Evolutionary conservation across 2,113 vertebrate species (phyloP), one percentile per base, ranked within the genome.

Genomic region (Pao palembangensis): DNA sequence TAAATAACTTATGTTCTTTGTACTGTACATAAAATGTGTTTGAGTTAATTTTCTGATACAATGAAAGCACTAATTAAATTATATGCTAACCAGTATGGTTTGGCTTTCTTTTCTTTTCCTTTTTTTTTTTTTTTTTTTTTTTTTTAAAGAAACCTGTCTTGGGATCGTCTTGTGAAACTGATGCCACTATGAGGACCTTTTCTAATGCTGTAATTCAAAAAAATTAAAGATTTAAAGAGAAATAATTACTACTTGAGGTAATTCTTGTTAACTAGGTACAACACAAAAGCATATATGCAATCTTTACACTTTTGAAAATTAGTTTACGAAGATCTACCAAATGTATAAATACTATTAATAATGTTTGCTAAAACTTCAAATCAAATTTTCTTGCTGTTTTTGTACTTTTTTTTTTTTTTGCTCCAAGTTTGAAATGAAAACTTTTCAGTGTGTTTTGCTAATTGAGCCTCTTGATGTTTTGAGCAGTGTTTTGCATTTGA

Each of bases 271-370:
- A 76, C 91, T 91, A 89, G 93, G 93, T 94, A 96, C 93, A 93
- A 92, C 93, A 92, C 88, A 90, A 90, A 92, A 91, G 94, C 93
- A 93, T 95, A 97, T 98, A 98, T 98, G 94, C 96, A 98, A 97
- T 95, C 98, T 93, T 93, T 93, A 95, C 91, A 93, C 92, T 91
- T 92, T 93, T 93, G 76, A 72, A 79, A 88, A 90, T 94, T 96
- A 94, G 94, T 98, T 98, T 96, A 97, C 95, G 95, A 92, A 93
- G 92, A 90, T 81, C 88, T 96, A 98, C 95, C 94, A 97, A 96
- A 97, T 94, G 93, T 96, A 91, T 93, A 95, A 93, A 93, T 91
- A 91, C 66, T 85, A 82, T 91, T 90, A 80, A 92, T 94, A 94
- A 88, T 85, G 90, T 94, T 96, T 95, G 92, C 92, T 92, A 92